Base-by-base conservation (phyloP, 2,888 invertebrate species). In the Polydrusus tereticollis region DNA sequence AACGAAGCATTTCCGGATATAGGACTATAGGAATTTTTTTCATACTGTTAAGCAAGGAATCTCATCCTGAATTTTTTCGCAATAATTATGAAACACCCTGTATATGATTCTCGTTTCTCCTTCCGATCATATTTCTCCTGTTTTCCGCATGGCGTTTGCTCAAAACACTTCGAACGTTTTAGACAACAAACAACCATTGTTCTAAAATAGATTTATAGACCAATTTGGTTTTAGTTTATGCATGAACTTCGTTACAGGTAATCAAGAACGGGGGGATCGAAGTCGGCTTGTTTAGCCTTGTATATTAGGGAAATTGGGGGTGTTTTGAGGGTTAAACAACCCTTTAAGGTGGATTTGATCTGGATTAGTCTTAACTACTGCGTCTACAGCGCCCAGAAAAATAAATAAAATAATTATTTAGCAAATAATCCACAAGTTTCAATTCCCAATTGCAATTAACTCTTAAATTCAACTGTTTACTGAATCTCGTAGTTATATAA, bases 221-320 rank as follows among this genome's bases (percentile, higher is more conserved):
- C 75, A 75, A 75, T 75, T 75, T 75, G 72, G 72, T 72, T 69
- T 72, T 72, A 69, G 75, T 75, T 75, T 75, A 69, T 72, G 75
- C 69, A 72, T 58, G 72, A 72, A 72, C 69, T 72, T 60, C 72
- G 75, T 72, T 75, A 75, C 75, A 75, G 75, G 75, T 75, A 75
- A 75, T 75, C 72, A 75, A 72, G 75, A 64, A 74, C 58, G 62
- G 58, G 71, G 47, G 62, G 57, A 71, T 67, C 70, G 70, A 70
- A 71, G 60, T 14, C 59, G 45, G 62, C 20, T 63, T 69, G 59
- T 65, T 69, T 60, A 55, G 69, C 50, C 47, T 45, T 70, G 73
- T 73, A 36, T 73, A 72, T 73, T 71, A 71, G 65, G 65, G 64
- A 70, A 70, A 65, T 70, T 69, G 55, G 55, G 55, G 52, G 64